Evolutionary conservation across 2,888 invertebrate genomes (phyloP), one percentile per base, ranked within the genome.

Genomic region (Temnothorax unifasciatus): DNA sequence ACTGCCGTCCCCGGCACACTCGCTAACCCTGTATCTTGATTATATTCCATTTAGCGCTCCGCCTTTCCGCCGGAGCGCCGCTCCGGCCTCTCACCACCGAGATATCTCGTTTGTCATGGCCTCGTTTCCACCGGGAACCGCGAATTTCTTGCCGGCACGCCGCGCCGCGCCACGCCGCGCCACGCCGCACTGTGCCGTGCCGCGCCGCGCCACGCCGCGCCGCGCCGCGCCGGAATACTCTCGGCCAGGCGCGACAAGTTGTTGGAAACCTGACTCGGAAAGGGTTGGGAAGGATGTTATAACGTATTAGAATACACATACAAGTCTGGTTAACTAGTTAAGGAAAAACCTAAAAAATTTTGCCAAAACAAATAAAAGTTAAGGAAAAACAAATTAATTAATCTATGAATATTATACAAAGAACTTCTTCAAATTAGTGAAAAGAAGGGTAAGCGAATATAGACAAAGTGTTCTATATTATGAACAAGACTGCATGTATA

Each of bases 31-130:
- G 91, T 90, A 92, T 92, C 91, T 92, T 92, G 91, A 92, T 92
- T 92, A 92, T 91, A 92, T 92, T 92, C 92, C 90, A 92, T 91
- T 92, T 91, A 91, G 90, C 87, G 82, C 64, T 69, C 84, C 87
- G 87, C 84, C 85, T 90, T 87, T 81, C 89, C 86, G 75, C 79
- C 85, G 86, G 74, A 86, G 71, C 77, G 82, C 85, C 86, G 77
- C 85, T 82, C 73, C 52, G 84, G 68, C 74, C 87, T 87, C 85
- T 86, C 90, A 69, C 82, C 90, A 54, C 85, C 87, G 87, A 87
- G 88, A 89, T 88, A 89, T 89, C 89, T 87, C 89, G 87, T 87
- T 91, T 90, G 91, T 91, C 87, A 89, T 86, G 68, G 81, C 86
- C 83, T 84, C 77, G 83, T 88, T 86, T 79, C 85, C 73, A 83